Base-by-base conservation (phyloP, 2,113 vertebrate species). In the Ondatra zibethicus region DNA sequence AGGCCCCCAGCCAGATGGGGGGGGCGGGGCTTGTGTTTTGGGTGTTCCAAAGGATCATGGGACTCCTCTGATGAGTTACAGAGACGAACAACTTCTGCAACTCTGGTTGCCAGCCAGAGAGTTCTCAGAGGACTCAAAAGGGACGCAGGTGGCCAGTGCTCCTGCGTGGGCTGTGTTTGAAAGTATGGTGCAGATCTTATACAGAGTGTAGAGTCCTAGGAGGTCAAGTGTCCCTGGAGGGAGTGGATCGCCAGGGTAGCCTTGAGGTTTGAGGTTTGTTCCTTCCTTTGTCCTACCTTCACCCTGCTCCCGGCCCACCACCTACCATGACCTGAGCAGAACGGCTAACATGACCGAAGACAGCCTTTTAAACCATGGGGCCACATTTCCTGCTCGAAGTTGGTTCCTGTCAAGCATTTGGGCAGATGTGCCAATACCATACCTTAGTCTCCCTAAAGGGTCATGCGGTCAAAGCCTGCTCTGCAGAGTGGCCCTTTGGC, bases 381-480 rank as follows among this genome's bases (percentile, higher is more conserved):
- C 16, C 16, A 68, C 23, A 25, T 31, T 36, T 33, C 42, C 29
- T 68, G 17, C 31, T 33, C 50, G 39, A 3, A 23, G 63, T 25
- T 50, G 17, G 5, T 13, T 52, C 45, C 5, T 36, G 47, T 23
- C 13, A 17, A 21, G 45, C 25, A 52, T 72, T 55, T 55, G 47
- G 19, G 2, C 11, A 72, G 16, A 6, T 3, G 7, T 9, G 13
- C 29, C 19, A 29, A 0, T 68, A 23, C 0, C 16, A 1, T 66
- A 19, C 4, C 68, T 68, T 66, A 42, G 4, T n/a, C 5, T 90
- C 3, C 23, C 33, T 9, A 36, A 19, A n/a, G 47, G 88, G 3
- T 29, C 11, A 12, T 42, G 27, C 42, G 17, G 25, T 33, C 50
- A 65, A 84, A 16, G 1, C 25, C 33, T 47, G 0, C 17, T 61